phyloP scores from a whole-genome alignment of 2,113 vertebrate species.

The Fregetta grallaria region DNA sequence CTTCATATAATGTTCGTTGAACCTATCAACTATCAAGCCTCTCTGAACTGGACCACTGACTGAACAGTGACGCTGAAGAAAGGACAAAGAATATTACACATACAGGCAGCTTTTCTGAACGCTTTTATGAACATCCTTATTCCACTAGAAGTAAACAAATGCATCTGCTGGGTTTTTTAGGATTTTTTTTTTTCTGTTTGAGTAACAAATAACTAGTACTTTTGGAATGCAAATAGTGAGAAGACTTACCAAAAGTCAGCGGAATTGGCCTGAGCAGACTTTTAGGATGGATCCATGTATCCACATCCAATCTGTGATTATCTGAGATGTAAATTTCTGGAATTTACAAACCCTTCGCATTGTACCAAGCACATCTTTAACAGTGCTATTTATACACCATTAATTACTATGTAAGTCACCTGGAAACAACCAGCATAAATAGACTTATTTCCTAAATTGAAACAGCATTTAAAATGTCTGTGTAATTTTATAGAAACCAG shows the following conservation, averaged over 20 bases:
- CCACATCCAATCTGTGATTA: not conserved
- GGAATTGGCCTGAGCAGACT: not conserved
- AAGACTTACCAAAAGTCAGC: not conserved
- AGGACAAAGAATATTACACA: not conserved
- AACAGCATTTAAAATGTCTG: not conserved
- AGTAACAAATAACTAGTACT: not conserved
- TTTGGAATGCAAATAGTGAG: not conserved
- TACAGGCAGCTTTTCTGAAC: not conserved
- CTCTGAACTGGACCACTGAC: not conserved
- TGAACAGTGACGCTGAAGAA: not conserved
- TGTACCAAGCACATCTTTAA: not conserved
- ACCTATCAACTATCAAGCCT: not conserved
- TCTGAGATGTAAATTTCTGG: not conserved
- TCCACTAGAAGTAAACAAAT: not conserved
- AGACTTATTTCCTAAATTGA: not conserved
- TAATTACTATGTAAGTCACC: not conserved
- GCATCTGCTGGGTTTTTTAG: not conserved
- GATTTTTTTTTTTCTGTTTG: not conserved
- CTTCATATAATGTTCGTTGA: not conserved
- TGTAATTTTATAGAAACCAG: not conserved
- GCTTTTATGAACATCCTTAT: not conserved
- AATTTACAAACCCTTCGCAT: not conserved
- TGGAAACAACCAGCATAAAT: not conserved
- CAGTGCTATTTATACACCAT: not conserved
- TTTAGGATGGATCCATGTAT: not conserved